Base-by-base conservation (phyloP, 2,888 invertebrate genomes). In the Heterodera filipjevi region DNA sequence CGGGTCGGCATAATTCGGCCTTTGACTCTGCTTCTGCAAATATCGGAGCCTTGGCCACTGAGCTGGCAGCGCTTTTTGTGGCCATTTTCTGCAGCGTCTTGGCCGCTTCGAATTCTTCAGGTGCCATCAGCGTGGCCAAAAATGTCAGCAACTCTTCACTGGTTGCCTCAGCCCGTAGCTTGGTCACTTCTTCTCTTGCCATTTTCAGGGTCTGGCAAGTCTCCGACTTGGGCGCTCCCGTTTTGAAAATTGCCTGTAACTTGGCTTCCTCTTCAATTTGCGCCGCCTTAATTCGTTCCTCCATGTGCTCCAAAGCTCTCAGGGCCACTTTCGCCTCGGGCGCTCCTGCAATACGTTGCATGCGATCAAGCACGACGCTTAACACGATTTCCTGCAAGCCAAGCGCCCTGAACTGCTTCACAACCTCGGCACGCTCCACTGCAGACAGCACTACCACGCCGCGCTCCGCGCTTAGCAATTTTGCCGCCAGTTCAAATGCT, bases 351-450 rank as follows among this genome's bases (percentile, higher is more conserved):
- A 39, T 39, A 39, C 39, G 39, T 39, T 39, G 39, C 39, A 39
- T 39, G 39, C 39, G 39, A 39, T 39, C 39, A 39, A 39, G 39
- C 39, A 39, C 39, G 12, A 30, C 71, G 3, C 33, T 71, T 32
- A 46, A 49, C n/a, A 71, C 71, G 49, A 46, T 71, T 71, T 49
- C 71, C 44, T 71, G 49, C 49, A 44, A 44, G 30, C 71, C 46
- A 30, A 66, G 33, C 30, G 77, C 32, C 22, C 19, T 16, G 32
- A 75, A 80, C 22, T 44, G 30, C 22, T 64, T 44, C 27, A 74
- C 77, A 33, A 79, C 79, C 30, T 53, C 71, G 33, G 49, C 53
- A 71, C 85, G 85, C 71, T 71, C 35, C 44, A 16, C 49, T 16
- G 81, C 53, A 35, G 77, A 70, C 44, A 59, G 64, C 39, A 76